Conservation (phyloP, 2,797 vertebrate species). For the Neomorphus geoffroyi region DNA sequence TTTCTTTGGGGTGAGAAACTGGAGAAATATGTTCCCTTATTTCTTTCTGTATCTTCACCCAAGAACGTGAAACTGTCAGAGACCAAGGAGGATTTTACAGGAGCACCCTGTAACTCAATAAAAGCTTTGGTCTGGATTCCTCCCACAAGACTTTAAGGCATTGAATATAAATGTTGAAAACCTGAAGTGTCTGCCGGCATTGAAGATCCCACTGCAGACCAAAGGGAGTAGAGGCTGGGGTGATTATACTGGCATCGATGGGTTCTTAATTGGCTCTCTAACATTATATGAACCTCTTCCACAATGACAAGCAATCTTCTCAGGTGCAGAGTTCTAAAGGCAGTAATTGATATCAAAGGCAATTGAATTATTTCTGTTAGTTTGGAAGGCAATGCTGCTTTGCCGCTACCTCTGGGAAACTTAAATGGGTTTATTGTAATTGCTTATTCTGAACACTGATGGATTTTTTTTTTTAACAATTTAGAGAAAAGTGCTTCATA, state of each 20-base stretch:
- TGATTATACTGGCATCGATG: not conserved
- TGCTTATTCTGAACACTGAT: not conserved
- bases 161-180: not conserved
- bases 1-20: not conserved
- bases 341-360: not conserved
- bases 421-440: not conserved
- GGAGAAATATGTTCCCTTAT: fast-evolving
- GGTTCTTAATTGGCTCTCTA: not conserved
- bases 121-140: not conserved
- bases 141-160: not conserved
- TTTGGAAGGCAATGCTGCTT: not conserved
- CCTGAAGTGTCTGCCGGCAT: not conserved
- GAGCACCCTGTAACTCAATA: not conserved
- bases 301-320: not conserved
- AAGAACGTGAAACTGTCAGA: not conserved
- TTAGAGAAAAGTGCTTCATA: not conserved
- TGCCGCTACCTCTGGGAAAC: not conserved
- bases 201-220: not conserved
- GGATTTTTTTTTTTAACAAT: not conserved
- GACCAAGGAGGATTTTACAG: not conserved
- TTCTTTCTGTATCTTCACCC: not conserved
- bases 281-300: not conserved
- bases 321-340: not conserved
- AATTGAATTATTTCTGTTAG: not conserved
- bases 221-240: not conserved